Evolutionary conservation across 1,140 invertebrate genomes (phyloP), one percentile per base, ranked within the genome.

Genomic region (Drosophila tani): DNA sequence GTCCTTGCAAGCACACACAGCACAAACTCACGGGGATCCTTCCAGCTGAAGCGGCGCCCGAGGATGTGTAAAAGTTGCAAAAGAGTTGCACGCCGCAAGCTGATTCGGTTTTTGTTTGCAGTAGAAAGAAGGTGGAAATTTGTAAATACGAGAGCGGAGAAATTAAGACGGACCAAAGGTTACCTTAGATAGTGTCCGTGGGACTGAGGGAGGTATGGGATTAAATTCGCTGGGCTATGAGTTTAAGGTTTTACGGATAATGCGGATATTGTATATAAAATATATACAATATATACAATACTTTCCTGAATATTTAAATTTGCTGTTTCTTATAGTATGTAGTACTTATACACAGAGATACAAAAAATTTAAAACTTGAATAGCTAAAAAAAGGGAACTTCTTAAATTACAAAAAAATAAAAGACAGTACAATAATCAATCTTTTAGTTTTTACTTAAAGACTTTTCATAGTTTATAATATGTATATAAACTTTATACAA

Each of bases 31-130:
- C 35, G 35, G 53, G 53, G 19, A 56, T 56, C 35, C 35, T 40
- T 55, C 32, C 49, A n/a, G 45, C 67, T 24, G 53, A 60, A 73
- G 53, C 67, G 67, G 67, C 21, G 70, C 55, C 68, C 47, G 21
- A 74, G 70, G 70, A 74, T 74, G 68, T 74, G 68, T 74, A 73
- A 74, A 74, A 73, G 70, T 74, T 74, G 70, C 43, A 74, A 66
- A 73, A 74, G 70, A 74, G 70, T 73, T 73, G 2, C 69, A 43
- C 29, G 21, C 69, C 67, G 68, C 55, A 73, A 71, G 69, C 66
- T 71, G 69, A 73, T 35, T 71, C 27, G 66, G 41, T 58, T 58
- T 43, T 40, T 71, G 67, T 17, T 62, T 45, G 69, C 12, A 11
- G 32, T 29, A 21, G 19, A 17, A 43, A 59, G 27, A 35, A 73